These are phyloP conservation scores for Chloroceryle aenea DNA, from an alignment of 2,113 vertebrate genomes.

Conservation along the genomic window DNA sequence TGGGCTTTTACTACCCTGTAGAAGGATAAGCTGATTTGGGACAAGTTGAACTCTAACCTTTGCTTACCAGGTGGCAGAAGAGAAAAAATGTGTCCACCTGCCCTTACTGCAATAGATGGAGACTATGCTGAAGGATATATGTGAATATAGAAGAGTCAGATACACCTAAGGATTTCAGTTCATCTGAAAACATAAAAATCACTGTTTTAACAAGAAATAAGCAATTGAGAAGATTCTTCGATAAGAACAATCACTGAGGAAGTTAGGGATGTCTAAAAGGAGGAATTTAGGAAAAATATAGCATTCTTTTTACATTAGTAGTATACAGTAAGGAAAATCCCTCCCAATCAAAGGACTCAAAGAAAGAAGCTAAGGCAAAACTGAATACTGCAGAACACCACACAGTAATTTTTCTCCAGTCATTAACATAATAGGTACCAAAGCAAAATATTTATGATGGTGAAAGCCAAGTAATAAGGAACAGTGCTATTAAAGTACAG, in stretches of 20 bases:
- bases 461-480: background rate
- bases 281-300: background rate
- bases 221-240: conserved; percentile 17
- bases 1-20: conserved; percentile 49
- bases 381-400: background rate
- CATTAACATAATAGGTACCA: background rate
- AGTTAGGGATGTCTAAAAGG: background rate
- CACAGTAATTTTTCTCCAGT: background rate
- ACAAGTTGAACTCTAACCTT: conserved; percentile 34
- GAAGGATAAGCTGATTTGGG: conserved; percentile 49
- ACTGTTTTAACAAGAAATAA: background rate
- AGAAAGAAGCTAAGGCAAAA: background rate
- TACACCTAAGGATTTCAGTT: background rate
- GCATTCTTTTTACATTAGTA: background rate
- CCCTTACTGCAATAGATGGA: background rate
- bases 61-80: conserved; percentile 30
- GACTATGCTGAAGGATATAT: background rate
- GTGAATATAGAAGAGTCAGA: background rate
- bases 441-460: background rate
- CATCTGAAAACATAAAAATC: background rate
- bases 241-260: background rate
- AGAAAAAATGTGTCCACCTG: conserved; percentile 34
- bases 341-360: background rate
- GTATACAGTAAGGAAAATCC: background rate
- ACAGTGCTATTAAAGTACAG: background rate